Evolutionary conservation across 1,140 invertebrate species (phyloP).

Genomic region (Danaus plexippus): DNA sequence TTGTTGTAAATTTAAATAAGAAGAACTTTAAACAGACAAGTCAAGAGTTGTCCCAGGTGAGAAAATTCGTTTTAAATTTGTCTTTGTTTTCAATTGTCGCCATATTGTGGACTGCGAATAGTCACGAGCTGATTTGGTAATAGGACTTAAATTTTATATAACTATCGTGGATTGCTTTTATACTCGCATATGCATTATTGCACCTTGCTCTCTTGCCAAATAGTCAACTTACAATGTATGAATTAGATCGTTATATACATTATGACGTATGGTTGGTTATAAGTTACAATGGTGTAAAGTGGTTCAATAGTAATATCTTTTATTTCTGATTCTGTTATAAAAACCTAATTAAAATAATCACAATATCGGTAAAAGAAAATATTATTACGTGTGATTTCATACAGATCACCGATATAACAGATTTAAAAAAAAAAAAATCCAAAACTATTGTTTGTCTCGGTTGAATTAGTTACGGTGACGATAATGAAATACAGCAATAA

Average conservation of each 20-base stretch:
- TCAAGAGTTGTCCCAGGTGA: constrained; percentile 78
- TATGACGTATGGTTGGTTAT: background rate
- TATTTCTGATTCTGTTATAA: background rate
- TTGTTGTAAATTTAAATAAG: constrained; percentile 95
- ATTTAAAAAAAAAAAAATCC: too few species aligned
- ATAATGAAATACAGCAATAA: too few species aligned
- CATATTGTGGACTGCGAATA: constrained; percentile 54
- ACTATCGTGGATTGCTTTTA: constrained; percentile 10
- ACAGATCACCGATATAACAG: too few species aligned
- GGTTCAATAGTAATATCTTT: constrained; percentile 16
- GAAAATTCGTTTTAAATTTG: constrained; percentile 34
- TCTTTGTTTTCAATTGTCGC: constrained; percentile 65
- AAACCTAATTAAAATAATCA: too few species aligned
- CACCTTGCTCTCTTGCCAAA: constrained; percentile 9
- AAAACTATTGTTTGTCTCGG: too few species aligned
- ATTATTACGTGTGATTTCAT: too few species aligned
- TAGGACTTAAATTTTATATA: constrained; percentile 21
- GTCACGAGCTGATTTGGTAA: constrained; percentile 44
- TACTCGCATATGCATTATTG: constrained; percentile 14
- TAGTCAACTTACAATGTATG: background rate
- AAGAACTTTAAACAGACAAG: constrained; percentile 93
- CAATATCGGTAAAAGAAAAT: too few species aligned
- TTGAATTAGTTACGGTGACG: too few species aligned
- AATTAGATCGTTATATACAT: too few species aligned
- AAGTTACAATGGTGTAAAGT: constrained; percentile 14